Conservation (phyloP, 2,888 invertebrate genomes). For the Coecobrya sp. region DNA sequence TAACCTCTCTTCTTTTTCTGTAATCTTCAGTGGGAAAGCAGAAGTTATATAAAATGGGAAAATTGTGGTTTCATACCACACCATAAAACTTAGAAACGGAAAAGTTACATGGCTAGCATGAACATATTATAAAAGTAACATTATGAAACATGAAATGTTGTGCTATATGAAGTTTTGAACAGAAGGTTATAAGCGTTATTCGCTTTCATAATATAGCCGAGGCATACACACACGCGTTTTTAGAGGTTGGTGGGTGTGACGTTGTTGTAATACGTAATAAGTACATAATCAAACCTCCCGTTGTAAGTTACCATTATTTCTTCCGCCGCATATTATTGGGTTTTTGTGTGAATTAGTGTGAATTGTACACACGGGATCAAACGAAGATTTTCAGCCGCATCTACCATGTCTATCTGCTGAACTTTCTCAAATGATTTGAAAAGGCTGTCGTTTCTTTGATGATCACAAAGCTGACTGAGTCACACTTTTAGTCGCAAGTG, state of each 20-base stretch:
- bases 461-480: too few relatives aligned
- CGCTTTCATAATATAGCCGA: neutral
- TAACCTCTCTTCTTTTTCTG: neutral
- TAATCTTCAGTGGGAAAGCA: conserved; percentile 35
- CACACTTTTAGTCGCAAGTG: too few relatives aligned
- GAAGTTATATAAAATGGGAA: conserved; percentile 40
- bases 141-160: neutral
- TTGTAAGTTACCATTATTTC: neutral
- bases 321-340: neutral
- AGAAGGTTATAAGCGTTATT: too few relatives aligned
- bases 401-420: too few relatives aligned
- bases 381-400: neutral
- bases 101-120: neutral
- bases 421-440: too few relatives aligned
- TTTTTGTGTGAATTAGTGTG: neutral
- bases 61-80: conserved; percentile 46
- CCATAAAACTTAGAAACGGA: conserved; percentile 2
- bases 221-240: neutral
- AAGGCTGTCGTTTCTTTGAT: too few relatives aligned
- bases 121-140: too few relatives aligned
- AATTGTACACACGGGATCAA: neutral
- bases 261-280: neutral
- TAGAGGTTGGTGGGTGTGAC: neutral
- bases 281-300: neutral
- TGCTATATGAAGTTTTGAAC: conserved; percentile 20